Base-by-base conservation (phyloP, 1,140 invertebrate species). In the Telenomus remus region DNA sequence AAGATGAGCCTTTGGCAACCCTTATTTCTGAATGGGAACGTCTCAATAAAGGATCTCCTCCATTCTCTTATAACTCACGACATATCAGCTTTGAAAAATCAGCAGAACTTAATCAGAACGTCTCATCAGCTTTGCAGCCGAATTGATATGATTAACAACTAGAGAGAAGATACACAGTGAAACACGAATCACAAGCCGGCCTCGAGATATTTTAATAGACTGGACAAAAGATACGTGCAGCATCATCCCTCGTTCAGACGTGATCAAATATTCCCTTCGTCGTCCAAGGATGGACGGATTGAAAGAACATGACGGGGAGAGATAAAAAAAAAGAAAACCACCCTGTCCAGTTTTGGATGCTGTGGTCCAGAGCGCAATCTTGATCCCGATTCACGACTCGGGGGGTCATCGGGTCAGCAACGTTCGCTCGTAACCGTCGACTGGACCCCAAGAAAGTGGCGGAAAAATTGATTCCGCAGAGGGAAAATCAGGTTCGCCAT, bases 321-420 rank as follows among this genome's bases (percentile, higher is more conserved):
- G 37, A 33, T 54, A 56, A 76, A 65, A 56, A 76, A 65, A 49
- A 59, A 71, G 42, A 44, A 60, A 79, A 81, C 82, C 70, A 82
- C 80, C 80, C 83, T 65, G 80, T 83, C 84, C 83, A 83, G 84
- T 85, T 80, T 84, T 75, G 76, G 84, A 85, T 84, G 82, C 84
- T 86, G 84, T 71, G 76, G 83, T 83, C 83, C 83, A 84, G 55
- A 48, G 6, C 54, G 60, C 53, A 80, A 82, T 82, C 81, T 81
- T 78, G 81, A 85, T 83, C 76, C 80, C 71, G 60, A 66, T 69
- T 70, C 73, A 51, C 59, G 72, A 44, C 44, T 56, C 44, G 43
- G 44, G 27, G 64, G 76, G 76, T 78, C 56, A 72, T 4, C 13
- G 34, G 75, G 75, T 78, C 64, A 73, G 53, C 69, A 78, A 78